Conservation (phyloP, 2,797 vertebrate genomes). For the Carapus acus region DNA sequence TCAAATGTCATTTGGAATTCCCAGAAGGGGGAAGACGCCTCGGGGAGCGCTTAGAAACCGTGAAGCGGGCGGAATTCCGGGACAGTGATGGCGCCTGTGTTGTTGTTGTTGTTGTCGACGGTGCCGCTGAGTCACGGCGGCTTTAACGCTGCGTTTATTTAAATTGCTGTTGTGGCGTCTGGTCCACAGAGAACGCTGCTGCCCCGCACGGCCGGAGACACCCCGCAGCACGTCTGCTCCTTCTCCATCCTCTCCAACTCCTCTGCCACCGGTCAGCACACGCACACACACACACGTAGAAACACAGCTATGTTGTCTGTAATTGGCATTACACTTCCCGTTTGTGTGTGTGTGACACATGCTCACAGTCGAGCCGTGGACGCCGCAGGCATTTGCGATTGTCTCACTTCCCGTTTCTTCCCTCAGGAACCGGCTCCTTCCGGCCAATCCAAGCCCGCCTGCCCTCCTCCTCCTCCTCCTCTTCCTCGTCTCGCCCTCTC, state of each 20-base stretch:
- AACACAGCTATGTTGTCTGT: neutral
- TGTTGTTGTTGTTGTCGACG: no score
- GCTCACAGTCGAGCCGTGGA: no score
- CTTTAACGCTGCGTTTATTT: neutral
- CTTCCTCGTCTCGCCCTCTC: no score
- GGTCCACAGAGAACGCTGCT: conserved; percentile 84
- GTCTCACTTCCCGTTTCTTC: conserved; percentile 41
- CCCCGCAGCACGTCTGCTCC: conserved; percentile 92
- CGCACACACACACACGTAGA: no score
- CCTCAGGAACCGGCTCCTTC: conserved; percentile 91
- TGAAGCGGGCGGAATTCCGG: neutral
- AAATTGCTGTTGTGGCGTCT: conserved; percentile 9
- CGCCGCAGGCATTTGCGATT: conserved; percentile 2
- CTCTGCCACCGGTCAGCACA: conserved; percentile 80
- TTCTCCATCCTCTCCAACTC: conserved; percentile 98
- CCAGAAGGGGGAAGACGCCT: neutral
- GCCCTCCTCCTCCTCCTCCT: conserved; percentile 79
- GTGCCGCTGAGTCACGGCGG: neutral
- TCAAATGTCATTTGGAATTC: no score
- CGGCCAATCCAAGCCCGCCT: conserved; percentile 90
- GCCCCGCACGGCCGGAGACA: conserved; percentile 88
- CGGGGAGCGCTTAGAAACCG: neutral
- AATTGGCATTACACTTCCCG: neutral
- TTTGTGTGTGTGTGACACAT: no score
- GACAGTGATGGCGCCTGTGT: neutral